Evolutionary conservation across 1,140 invertebrate species (phyloP), one percentile per base, ranked within the genome.

Genomic region (Paralvinella palmiformis): DNA sequence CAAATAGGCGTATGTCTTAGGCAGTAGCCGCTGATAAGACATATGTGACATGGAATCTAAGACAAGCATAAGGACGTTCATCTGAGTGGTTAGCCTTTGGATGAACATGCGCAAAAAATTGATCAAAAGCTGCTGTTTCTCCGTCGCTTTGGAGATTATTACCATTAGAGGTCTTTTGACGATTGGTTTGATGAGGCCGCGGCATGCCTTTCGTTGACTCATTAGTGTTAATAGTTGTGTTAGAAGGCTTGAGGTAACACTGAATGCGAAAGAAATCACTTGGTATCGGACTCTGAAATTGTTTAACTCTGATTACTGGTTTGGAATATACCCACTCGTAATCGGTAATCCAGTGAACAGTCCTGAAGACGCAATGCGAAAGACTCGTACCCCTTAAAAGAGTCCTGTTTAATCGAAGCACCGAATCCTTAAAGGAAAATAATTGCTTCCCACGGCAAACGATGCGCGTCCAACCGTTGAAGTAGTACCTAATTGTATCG

Each of bases 1-100:
- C 31, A 96, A 79, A 73, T 89, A 91, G 27, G 85, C 81, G 71
- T 91, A 90, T 7, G 88, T 88, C 68, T 88, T 87, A 1, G 92
- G 92, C 52, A 97, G 80, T 71, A 91, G 89, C 37, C 94, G 83
- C 27, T 91, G 88, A 73, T 94, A 94, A 1, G 89, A 88, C 77
- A 92, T 90, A 44, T 88, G 83, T 0, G 92, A 94, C 0, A 95
- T 77, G 0, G 94, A 96, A 80, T 97, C 94, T 75, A 94, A 91
- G 0, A 91, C 92, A 64, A 94, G 88, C 82, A 96, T 92, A 0
- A 95, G 74, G 0, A 96, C 87, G 74, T 92, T 94, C 6, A 90
- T 53, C 10, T 53, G 24, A 41, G 37, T 41, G n/a, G 10, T 41
- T n/a, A 10, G 10, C n/a, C 10, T 10, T 41, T 41, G 37, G 37